Conservation (phyloP, 2,113 vertebrate species). For the Pongo pygmaeus region DNA sequence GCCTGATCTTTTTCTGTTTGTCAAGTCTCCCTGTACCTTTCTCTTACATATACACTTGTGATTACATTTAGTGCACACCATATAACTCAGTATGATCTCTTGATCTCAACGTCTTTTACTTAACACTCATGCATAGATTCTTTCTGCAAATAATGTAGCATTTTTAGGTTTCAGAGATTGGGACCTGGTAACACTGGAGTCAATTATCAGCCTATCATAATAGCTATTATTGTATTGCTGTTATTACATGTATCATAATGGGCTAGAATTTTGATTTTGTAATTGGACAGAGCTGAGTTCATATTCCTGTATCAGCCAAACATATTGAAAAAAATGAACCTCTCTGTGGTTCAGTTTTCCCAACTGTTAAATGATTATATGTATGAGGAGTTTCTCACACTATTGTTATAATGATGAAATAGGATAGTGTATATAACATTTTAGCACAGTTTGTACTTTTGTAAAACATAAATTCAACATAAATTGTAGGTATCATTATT, state of each 20-base stretch:
- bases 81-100: background rate
- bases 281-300: background rate
- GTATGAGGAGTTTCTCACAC: background rate
- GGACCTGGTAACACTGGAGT: background rate
- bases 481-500: slow-evolving; percentile 34
- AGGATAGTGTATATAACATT: background rate
- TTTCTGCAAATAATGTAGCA: background rate
- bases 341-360: slow-evolving; percentile 28
- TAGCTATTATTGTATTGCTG: background rate
- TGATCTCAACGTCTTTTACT: background rate
- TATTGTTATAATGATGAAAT: slow-evolving; percentile 20
- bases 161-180: background rate
- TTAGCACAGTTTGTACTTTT: background rate
- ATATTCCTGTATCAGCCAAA: background rate
- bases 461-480: background rate
- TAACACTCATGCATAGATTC: background rate
- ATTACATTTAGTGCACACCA: background rate
- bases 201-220: background rate
- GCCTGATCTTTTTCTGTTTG: background rate
- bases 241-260: background rate
- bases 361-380: slow-evolving; percentile 33
- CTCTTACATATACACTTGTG: background rate
- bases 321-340: background rate
- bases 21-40: background rate
- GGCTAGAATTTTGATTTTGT: slow-evolving; percentile 21